A percentile compares a stretch with the other conserved stretches of the same genome.
These are phyloP conservation scores for Phymatocera aterrima DNA, from an alignment of 2,888 invertebrate genomes.

Conservation along the genomic window DNA sequence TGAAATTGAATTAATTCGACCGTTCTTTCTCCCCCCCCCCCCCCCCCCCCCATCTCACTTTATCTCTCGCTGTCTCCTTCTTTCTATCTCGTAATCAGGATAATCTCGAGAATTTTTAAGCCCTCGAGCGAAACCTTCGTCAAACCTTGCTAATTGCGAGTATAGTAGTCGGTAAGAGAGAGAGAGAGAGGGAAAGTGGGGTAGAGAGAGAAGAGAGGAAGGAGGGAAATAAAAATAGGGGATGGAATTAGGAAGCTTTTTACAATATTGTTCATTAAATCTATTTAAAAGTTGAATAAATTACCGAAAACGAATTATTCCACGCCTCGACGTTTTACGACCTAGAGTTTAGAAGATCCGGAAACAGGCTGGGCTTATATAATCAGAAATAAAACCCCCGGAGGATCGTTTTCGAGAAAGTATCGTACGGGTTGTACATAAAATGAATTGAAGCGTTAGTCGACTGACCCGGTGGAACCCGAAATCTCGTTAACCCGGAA, in stretches of 20 bases:
- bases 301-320: background rate
- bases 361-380: constrained; percentile 2
- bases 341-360: background rate
- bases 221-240: background rate
- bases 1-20: constrained; percentile 39
- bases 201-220: no score
- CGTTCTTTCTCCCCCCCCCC: background rate
- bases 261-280: constrained; percentile 24
- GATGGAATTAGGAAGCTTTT: background rate
- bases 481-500: background rate
- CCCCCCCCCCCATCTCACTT: background rate
- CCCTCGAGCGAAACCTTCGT: background rate
- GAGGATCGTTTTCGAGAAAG: constrained; percentile 10
- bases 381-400: background rate
- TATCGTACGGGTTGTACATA: constrained; percentile 8
- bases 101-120: constrained; percentile 19
- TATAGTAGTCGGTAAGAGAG: background rate
- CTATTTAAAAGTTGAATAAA: constrained; percentile 33
- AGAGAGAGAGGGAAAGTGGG: background rate
- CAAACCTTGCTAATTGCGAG: constrained; percentile 8
- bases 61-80: background rate
- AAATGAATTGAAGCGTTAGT: background rate
- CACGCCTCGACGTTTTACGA: constrained; percentile 1
- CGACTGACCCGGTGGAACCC: background rate
- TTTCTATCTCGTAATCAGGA: constrained; percentile 23